Evolutionary conservation across 1,140 invertebrate genomes (phyloP).

Genomic region (Drosophila miranda): DNA sequence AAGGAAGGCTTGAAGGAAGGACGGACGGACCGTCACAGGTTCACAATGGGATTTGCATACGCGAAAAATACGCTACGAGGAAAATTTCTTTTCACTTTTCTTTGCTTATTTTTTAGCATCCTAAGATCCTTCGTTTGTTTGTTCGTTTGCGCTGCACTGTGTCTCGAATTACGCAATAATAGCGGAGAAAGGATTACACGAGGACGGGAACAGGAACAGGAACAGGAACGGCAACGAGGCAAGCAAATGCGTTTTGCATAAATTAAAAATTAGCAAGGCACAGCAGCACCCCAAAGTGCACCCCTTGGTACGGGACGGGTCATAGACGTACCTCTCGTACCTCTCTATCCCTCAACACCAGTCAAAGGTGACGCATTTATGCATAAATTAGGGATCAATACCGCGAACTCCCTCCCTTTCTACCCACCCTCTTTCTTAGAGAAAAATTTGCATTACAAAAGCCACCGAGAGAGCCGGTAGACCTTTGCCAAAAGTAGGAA

Average conservation of each 20-base stretch:
- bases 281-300: slow-evolving; percentile 49
- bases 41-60: slow-evolving; percentile 79
- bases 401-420: slow-evolving; percentile 46
- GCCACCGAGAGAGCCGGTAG: slow-evolving; percentile 1
- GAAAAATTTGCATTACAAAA: slow-evolving; percentile 71
- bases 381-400: slow-evolving; percentile 81
- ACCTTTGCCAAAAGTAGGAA: slow-evolving; percentile 44
- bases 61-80: slow-evolving; percentile 59
- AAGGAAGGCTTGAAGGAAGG: slow-evolving; percentile 25
- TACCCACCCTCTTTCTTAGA: slow-evolving; percentile 15
- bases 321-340: too few relatives aligned
- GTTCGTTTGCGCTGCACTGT: slow-evolving; percentile 13
- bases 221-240: not conserved
- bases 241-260: slow-evolving; percentile 71
- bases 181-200: slow-evolving; percentile 30
- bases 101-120: slow-evolving; percentile 14
- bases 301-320: slow-evolving; percentile 11
- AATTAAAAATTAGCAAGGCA: slow-evolving; percentile 75
- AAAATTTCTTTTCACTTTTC: slow-evolving; percentile 65
- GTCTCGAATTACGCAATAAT: slow-evolving; percentile 74
- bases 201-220: too few relatives aligned
- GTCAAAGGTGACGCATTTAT: slow-evolving; percentile 78
- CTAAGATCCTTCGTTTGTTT: too few relatives aligned
- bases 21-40: slow-evolving; percentile 48
- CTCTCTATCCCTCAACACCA: slow-evolving; percentile 25